Evolutionary conservation across 2,797 vertebrate species (phyloP).

Genomic region (Trachops cirrhosus): DNA sequence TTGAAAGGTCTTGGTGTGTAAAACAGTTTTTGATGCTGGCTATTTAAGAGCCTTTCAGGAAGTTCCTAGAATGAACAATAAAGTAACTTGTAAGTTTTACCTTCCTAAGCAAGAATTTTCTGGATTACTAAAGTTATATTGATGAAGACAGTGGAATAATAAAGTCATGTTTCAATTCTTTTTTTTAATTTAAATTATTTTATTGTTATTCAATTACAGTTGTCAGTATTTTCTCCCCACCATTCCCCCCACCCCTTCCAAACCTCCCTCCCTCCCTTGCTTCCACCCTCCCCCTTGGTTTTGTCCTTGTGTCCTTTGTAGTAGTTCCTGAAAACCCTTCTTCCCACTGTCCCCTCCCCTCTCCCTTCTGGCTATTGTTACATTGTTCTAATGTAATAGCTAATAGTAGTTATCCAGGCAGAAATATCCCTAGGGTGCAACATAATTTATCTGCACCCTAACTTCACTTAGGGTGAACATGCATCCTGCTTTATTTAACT

Average conservation of each 20-base stretch:
- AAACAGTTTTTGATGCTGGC: neutral
- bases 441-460: neutral
- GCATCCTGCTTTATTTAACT: neutral
- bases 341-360: no score
- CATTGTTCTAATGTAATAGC: neutral
- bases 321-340: no score
- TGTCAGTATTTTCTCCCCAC: no score
- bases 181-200: no score
- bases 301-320: no score
- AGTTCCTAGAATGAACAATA: conserved; percentile 8
- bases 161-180: neutral
- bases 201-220: no score
- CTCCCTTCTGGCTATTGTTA: no score
- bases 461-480: neutral
- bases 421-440: neutral
- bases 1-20: neutral
- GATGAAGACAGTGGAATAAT: neutral
- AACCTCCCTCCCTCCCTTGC: no score
- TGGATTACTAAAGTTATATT: conserved; percentile 16
- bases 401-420: neutral
- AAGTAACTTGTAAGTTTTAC: conserved; percentile 33
- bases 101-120: neutral
- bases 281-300: no score
- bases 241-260: no score
- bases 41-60: neutral